Percentiles rank a stretch among this genome's conserved stretches.
Conservation (phyloP, 64 coral and sea anemone species). For the Montipora cactus region DNA sequence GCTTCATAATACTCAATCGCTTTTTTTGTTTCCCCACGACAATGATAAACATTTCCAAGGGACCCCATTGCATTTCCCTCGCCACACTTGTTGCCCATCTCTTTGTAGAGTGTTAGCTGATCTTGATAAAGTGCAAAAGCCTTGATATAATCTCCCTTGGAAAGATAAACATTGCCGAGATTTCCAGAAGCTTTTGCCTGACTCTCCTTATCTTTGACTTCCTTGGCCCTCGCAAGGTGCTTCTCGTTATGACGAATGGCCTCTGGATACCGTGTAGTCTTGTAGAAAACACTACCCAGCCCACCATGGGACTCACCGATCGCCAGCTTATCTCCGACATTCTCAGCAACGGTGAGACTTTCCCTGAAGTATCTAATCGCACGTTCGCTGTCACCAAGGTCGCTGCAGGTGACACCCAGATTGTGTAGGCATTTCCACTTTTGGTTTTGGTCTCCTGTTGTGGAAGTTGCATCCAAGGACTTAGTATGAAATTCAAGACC, state of each 20-base stretch:
- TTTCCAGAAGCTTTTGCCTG: neutral
- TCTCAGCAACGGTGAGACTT: neutral
- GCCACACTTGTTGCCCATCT: neutral
- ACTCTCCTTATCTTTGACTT: neutral
- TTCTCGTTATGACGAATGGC: slow-evolving; percentile 21
- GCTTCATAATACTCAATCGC: slow-evolving; percentile 26
- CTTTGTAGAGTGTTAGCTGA: neutral
- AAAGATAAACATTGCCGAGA: neutral
- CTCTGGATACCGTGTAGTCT: neutral
- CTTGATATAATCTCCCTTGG: neutral
- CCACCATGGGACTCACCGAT: slow-evolving; percentile 3
- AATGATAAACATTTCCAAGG: slow-evolving; percentile 48
- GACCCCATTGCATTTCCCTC: slow-evolving; percentile 11
- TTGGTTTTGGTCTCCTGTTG: slow-evolving; percentile 26
- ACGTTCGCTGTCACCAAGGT: neutral
- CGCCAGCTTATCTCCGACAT: neutral
- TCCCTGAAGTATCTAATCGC: neutral
- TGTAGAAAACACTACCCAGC: neutral
- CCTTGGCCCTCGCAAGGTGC: neutral
- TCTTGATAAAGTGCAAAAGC: slow-evolving; percentile 13
- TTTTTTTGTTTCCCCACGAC: neutral
- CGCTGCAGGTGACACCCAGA: neutral
- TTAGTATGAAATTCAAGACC: slow-evolving; percentile 24
- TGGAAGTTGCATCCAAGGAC: slow-evolving; percentile 32
- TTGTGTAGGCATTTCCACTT: slow-evolving; percentile 29